Evolutionary conservation across 2,797 vertebrate species (phyloP), one percentile per base, ranked within the genome.

Genomic region (Tarsius wallacei): DNA sequence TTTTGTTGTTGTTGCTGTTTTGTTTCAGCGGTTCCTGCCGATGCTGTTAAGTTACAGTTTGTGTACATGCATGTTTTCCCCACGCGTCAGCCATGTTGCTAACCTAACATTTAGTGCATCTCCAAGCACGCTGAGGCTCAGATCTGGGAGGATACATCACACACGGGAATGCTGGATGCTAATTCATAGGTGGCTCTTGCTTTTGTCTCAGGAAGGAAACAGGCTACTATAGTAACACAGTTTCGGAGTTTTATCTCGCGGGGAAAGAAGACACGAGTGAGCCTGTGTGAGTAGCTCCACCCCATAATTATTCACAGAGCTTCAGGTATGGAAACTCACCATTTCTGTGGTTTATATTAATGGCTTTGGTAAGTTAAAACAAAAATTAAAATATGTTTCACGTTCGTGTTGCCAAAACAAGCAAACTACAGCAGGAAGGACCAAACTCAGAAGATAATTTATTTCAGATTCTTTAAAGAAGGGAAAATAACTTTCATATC

Each of bases 181-280:
- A 97, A 96, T 95, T 95, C 66, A 70, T 86, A 91, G 87, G 31
- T 96, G 95, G 76, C 57, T 78, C 94, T 86, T 51, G 12, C 87
- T 97, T 97, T 95, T 94, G 91, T 95, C 70, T 97, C 70, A 91
- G 70, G 86, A 90, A 95, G 59, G 81, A 96, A 89, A 80, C 42
- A 55, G 49, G 61, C 84, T 97, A 83, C 93, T 76, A 90, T 59
- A 24, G 76, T 81, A 94, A 97, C 66, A 91, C 21, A 88, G 89
- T 97, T 96, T 47, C 3, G 9, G 64, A 51, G 9, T 80, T 93
- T 94, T 83, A 90, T 87, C 83, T 98, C 89, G 70, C 6, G 36
- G 83, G 70, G 83, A 95, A 94, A 95, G 71, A 63, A 76, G 78
- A 95, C 97, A 97, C 42, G 42, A 97, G 82, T 96, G 83, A 42